These are phyloP conservation scores for Dicaeum eximium DNA, from an alignment of 2,113 vertebrate genomes.

Conservation along the genomic window DNA sequence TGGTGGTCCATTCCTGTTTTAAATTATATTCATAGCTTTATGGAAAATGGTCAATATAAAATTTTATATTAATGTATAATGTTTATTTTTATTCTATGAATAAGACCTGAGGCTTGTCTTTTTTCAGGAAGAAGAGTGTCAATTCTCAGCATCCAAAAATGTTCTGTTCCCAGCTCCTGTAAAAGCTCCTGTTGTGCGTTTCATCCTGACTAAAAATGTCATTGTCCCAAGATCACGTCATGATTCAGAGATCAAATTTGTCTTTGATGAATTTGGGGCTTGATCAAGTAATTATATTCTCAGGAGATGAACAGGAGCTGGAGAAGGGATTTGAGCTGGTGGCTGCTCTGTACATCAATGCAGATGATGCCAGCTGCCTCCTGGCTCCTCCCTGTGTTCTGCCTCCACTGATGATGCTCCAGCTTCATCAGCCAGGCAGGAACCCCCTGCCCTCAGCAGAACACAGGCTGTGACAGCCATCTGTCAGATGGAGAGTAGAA, in stretches of 20 bases:
- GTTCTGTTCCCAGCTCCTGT: neutral
- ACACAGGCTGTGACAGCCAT: neutral
- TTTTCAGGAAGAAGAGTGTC: neutral
- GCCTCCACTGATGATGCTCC: neutral
- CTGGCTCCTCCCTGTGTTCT: neutral
- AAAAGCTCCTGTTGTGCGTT: neutral
- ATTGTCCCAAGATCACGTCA: neutral
- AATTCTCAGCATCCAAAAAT: neutral
- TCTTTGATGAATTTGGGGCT: neutral
- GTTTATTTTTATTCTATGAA: neutral
- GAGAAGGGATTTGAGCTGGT: neutral
- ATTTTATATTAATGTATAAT: neutral
- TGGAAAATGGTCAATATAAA: neutral
- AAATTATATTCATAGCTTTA: neutral
- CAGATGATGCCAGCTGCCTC: neutral
- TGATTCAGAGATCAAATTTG: neutral
- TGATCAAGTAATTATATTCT: neutral
- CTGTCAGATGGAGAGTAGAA: neutral
- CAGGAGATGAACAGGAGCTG: neutral
- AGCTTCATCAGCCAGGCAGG: neutral
- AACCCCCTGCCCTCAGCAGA: neutral
- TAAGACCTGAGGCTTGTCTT: neutral
- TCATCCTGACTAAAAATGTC: neutral
- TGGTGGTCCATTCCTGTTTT: neutral
- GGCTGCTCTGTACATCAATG: neutral